Evolutionary conservation across 2,797 vertebrate genomes (phyloP).

Genomic region (Poeciliopsis gracilis): DNA sequence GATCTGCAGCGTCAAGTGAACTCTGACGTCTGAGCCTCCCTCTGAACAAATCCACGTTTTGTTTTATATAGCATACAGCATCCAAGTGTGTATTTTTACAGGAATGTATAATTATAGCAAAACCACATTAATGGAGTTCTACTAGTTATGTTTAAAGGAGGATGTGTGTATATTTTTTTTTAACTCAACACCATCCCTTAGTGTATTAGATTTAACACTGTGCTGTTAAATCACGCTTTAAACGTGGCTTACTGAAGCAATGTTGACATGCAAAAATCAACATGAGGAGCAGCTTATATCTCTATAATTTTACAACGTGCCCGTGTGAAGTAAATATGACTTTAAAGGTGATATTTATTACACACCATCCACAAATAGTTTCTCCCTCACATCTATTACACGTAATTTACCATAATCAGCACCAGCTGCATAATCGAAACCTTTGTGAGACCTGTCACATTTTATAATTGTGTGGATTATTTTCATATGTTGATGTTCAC

Average conservation of each 20-base stretch:
- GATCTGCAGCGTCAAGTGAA: slow-evolving; percentile 84
- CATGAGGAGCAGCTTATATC: slow-evolving; percentile 10
- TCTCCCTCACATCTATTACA: slow-evolving; percentile 3
- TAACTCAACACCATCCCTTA: slow-evolving; percentile 13
- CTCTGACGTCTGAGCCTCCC: slow-evolving; percentile 13
- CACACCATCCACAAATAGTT: background rate
- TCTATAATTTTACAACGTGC: slow-evolving; percentile 22
- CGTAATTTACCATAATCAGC: background rate
- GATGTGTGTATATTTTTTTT: slow-evolving; percentile 24
- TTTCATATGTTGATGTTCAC: background rate
- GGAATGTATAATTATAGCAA: slow-evolving; percentile 30
- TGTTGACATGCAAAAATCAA: slow-evolving; percentile 31
- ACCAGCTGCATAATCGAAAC: slow-evolving; percentile 2
- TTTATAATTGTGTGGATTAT: slow-evolving; percentile 15
- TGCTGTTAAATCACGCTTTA: slow-evolving; percentile 40
- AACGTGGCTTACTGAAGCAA: slow-evolving; percentile 18
- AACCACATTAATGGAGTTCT: slow-evolving; percentile 26
- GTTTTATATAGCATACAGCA: slow-evolving; percentile 16
- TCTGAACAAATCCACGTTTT: slow-evolving; percentile 17
- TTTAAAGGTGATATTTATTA: background rate
- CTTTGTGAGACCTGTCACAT: background rate
- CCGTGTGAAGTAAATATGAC: background rate
- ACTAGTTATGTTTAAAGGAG: slow-evolving; percentile 22
- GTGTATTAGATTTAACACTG: slow-evolving; percentile 30
- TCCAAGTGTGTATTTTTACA: slow-evolving; percentile 56